Base-by-base conservation (phyloP, 2,113 vertebrate species). In the Perognathus longimembris region DNA sequence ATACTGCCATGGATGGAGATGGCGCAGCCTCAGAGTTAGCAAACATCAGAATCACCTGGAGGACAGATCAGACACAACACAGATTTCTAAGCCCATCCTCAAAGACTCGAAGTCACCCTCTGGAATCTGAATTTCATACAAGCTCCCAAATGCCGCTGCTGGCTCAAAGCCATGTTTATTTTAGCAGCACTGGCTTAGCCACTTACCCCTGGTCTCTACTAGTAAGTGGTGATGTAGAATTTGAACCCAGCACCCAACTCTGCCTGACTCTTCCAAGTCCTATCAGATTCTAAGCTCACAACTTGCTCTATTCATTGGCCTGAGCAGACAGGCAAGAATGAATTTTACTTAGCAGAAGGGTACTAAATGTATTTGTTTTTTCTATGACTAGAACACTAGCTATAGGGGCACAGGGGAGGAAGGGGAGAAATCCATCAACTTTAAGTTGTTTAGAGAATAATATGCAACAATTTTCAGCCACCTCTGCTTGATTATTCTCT, bases 401-500 rank as follows among this genome's bases (percentile, higher is more conserved):
- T n/a, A 74, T 61, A 66, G 26, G 66, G 45, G 22, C 3, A 73
- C 20, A 3, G 82, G 24, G 22, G 32, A 69, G 22, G 22, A 74
- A 12, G 21, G 30, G n/a, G 71, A 57, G 54, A 61, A 63, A 66
- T 61, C 42, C 28, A 50, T 78, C 78, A 83, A 8, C 57, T 86
- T 88, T 64, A 70, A 94, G 71, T 84, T 69, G 84, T 84, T 91
- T 85, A 69, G 80, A 92, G 38, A 93, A 88, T 88, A 63, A 76
- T 59, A 45, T 84, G 20, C 40, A 66, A 69, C 74, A 38, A n/a
- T 84, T 96, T 79, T 76, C 30, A 84, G 61, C 75, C n/a, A 59
- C 38, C 24, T n/a, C 69, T 24, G 42, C 70, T 90, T 73, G 76
- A 90, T 74, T 73, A 34, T 71, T 95, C 54, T 77, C 40, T 50